Evolutionary conservation across 2,113 vertebrate genomes (phyloP).

Genomic region (Casuarius casuarius): DNA sequence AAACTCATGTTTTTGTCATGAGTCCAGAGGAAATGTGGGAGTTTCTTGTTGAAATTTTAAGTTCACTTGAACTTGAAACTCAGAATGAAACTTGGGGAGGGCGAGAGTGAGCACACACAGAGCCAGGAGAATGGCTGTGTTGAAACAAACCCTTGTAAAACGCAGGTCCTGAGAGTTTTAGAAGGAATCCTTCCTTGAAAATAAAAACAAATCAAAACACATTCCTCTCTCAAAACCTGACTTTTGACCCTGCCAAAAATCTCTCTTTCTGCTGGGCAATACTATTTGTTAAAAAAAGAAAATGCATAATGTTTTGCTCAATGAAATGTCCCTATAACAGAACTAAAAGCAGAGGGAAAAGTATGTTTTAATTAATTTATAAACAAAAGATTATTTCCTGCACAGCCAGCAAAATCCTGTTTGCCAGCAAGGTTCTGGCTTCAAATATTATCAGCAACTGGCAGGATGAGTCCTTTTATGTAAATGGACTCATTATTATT

Average conservation of each 20-base stretch:
- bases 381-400: constrained; percentile 54
- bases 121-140: neutral
- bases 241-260: neutral
- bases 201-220: neutral
- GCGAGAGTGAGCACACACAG: neutral
- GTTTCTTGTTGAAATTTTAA: constrained; percentile 34
- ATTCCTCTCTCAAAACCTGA: neutral
- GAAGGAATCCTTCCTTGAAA: neutral
- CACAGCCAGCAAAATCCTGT: constrained; percentile 55
- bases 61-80: constrained; percentile 30
- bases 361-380: constrained; percentile 48
- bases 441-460: constrained; percentile 73
- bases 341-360: constrained; percentile 21
- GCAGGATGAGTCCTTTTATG: constrained; percentile 80
- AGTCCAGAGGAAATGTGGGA: constrained; percentile 48
- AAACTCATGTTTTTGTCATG: neutral
- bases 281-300: neutral
- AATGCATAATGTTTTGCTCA: neutral
- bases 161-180: neutral
- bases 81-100: neutral
- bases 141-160: neutral
- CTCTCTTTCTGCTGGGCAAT: neutral
- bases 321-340: neutral
- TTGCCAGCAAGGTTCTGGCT: constrained; percentile 52
- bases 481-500: constrained; percentile 83